These are phyloP conservation scores for Sprattus sprattus DNA, from an alignment of 2,113 vertebrate species.

Conservation along the genomic window DNA sequence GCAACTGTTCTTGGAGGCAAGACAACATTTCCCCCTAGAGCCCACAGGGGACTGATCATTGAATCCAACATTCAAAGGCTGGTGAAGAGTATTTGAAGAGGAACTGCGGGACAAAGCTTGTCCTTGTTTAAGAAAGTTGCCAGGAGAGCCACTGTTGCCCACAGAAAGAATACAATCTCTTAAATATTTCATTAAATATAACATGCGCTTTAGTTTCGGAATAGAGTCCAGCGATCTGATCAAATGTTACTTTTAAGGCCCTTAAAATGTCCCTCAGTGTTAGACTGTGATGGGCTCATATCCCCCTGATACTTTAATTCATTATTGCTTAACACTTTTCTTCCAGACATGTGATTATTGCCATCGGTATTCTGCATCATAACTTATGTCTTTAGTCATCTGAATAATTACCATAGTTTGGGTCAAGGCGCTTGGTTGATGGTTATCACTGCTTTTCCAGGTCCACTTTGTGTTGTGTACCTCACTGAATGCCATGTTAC, in stretches of 20 bases:
- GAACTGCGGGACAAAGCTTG: slow-evolving; percentile 18
- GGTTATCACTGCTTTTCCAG: neutral
- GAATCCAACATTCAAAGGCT: slow-evolving; percentile 26
- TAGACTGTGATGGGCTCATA: too few species aligned
- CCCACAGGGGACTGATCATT: neutral
- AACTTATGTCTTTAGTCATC: neutral
- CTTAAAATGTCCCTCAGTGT: too few species aligned
- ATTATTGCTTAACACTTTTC: too few species aligned
- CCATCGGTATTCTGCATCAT: neutral
- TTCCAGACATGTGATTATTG: neutral
- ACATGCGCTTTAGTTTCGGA: neutral
- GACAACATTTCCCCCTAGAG: neutral
- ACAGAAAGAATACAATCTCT: neutral
- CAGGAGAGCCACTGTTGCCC: neutral
- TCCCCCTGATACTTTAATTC: too few species aligned
- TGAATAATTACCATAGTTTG: neutral
- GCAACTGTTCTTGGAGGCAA: slow-evolving; percentile 10
- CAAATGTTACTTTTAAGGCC: too few species aligned
- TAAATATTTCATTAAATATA: neutral
- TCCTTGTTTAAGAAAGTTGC: slow-evolving; percentile 2
- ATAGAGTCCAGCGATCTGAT: neutral
- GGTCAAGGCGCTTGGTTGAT: neutral
- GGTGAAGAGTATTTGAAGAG: slow-evolving; percentile 29
- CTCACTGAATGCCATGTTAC: neutral
- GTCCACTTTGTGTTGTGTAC: neutral